Evolutionary conservation across 2,113 vertebrate genomes (phyloP).

Genomic region (Chiloscyllium plagiosum): DNA sequence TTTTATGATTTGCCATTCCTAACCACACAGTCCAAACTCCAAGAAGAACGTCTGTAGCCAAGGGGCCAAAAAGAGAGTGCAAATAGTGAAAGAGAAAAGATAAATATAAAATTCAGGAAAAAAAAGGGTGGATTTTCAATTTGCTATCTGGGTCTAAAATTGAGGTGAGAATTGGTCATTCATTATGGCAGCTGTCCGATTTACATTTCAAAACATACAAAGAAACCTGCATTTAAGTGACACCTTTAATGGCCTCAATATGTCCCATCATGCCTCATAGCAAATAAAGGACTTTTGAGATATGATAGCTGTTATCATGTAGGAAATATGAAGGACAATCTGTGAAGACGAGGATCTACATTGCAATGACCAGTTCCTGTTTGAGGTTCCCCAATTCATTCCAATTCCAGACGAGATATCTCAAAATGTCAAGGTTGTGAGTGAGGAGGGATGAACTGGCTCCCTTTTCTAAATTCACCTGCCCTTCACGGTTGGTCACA

Average conservation of each 20-base stretch:
- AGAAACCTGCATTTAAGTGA: not conserved
- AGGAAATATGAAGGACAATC: no score
- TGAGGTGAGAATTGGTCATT: not conserved
- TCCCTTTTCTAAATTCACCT: no score
- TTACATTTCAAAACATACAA: not conserved
- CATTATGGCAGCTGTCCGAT: not conserved
- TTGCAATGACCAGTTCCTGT: no score
- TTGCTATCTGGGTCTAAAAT: not conserved
- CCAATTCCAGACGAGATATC: no score
- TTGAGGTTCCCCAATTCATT: no score
- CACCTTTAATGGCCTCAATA: not conserved
- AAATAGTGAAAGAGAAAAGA: not conserved
- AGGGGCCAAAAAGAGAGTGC: not conserved
- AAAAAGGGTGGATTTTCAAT: not conserved
- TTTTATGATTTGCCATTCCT: not conserved
- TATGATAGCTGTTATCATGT: no score
- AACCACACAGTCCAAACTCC: not conserved
- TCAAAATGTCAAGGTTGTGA: no score
- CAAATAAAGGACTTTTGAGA: not conserved
- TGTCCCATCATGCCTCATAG: not conserved
- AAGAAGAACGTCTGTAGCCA: not conserved
- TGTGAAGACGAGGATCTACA: no score
- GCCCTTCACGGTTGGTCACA: no score
- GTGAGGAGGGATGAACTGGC: no score
- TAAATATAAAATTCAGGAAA: not conserved